phyloP scores from a whole-genome alignment of 1,140 invertebrate genomes.

The Ptiloglossa arizonensis region DNA sequence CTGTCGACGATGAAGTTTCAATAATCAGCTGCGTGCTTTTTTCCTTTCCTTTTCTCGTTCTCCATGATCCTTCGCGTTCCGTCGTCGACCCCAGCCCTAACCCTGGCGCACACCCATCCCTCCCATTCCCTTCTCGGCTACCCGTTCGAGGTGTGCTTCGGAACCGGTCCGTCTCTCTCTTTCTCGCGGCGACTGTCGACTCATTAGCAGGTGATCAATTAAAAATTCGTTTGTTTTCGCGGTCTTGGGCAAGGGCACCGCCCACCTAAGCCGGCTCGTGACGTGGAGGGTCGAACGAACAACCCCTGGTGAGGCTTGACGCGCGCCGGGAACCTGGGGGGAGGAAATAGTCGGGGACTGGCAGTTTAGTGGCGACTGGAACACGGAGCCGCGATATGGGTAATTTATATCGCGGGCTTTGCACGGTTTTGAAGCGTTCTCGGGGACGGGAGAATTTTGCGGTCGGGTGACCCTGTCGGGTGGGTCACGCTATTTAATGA shows the following conservation, averaged over 20 bases:
- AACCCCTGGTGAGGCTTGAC: conserved; percentile 40
- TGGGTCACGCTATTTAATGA: conserved; percentile 35
- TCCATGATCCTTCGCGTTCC: background rate
- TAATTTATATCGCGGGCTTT: conserved; percentile 46
- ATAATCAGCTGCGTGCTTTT: conserved; percentile 60
- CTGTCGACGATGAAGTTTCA: conserved; percentile 62
- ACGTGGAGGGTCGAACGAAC: conserved; percentile 35
- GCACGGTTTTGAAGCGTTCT: conserved; percentile 37
- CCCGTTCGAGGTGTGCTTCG: background rate
- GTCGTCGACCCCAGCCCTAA: conserved; percentile 17
- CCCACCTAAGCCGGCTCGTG: conserved; percentile 41
- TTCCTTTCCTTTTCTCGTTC: conserved; percentile 15
- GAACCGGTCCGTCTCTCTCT: conserved; percentile 37
- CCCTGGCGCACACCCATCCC: background rate
- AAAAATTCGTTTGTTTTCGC: conserved; percentile 74
- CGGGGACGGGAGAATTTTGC: conserved; percentile 12
- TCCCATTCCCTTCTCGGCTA: conserved; percentile 22
- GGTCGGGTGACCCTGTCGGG: conserved; percentile 17
- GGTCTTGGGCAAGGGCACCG: conserved; percentile 45
- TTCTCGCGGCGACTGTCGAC: conserved; percentile 58
- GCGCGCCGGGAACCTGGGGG: background rate
- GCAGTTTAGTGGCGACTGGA: conserved; percentile 46
- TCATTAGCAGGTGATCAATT: conserved; percentile 79
- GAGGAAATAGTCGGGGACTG: conserved; percentile 40
- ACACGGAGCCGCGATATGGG: conserved; percentile 45